phyloP scores from a whole-genome alignment of 2,888 invertebrate genomes.

The Ditula angustiorana region DNA sequence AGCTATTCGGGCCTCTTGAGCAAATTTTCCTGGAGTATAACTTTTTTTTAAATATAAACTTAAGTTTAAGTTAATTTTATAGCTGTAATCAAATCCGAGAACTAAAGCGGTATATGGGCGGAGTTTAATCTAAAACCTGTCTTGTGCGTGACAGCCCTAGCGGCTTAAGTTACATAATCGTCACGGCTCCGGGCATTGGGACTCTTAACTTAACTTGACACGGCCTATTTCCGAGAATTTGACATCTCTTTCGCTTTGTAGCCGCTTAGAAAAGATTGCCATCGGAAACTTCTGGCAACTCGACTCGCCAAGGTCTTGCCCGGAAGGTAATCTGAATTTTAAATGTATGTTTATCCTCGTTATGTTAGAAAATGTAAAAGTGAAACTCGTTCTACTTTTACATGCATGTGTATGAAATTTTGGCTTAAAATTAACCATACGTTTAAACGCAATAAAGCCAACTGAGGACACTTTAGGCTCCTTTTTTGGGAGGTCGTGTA shows the following conservation, averaged over 20 bases:
- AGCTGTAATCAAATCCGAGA: neutral
- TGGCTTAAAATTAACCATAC: neutral
- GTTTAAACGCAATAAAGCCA: neutral
- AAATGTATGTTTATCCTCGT: neutral
- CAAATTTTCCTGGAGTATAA: too few relatives aligned
- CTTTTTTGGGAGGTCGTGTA: too few relatives aligned
- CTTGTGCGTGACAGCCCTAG: slow-evolving; percentile 59
- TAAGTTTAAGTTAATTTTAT: too few relatives aligned
- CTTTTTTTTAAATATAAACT: too few relatives aligned
- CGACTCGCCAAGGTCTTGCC: slow-evolving; percentile 6
- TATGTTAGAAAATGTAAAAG: neutral
- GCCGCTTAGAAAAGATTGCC: slow-evolving; percentile 47
- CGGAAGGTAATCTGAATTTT: slow-evolving; percentile 9
- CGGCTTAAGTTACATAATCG: slow-evolving; percentile 76
- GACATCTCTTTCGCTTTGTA: slow-evolving; percentile 71
- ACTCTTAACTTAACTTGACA: slow-evolving; percentile 80
- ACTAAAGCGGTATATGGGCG: neutral
- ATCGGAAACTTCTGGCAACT: slow-evolving; percentile 30
- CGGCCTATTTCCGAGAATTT: slow-evolving; percentile 76
- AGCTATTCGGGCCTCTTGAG: too few relatives aligned
- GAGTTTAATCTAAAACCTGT: neutral
- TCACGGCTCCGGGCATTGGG: slow-evolving; percentile 72
- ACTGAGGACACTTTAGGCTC: too few relatives aligned
- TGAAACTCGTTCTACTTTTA: neutral
- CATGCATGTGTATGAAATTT: neutral